Evolutionary conservation across 2,113 vertebrate species (phyloP).

Genomic region (Spilogale gracilis): DNA sequence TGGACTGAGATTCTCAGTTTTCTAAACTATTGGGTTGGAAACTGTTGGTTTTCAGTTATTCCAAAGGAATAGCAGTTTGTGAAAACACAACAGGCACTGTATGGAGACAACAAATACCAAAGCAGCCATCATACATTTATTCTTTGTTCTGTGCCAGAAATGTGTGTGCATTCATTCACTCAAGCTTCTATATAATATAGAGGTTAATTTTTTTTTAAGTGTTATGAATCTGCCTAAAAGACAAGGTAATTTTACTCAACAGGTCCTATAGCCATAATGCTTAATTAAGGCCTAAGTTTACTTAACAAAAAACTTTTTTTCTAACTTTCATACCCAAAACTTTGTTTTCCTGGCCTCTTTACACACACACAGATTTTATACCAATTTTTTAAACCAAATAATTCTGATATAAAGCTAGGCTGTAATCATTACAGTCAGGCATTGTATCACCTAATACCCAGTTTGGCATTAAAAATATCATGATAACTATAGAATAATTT

Average conservation of each 20-base stretch:
- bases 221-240: not conserved
- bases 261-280: not conserved
- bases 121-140: not conserved
- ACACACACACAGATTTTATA: not conserved
- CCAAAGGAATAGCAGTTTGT: not conserved
- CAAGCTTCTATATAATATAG: not conserved
- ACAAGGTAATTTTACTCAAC: not conserved
- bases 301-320: not conserved
- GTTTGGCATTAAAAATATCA: not conserved
- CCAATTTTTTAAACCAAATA: slow-evolving; percentile 22
- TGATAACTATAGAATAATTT: not conserved
- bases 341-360: not conserved
- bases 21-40: not conserved
- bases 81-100: not conserved
- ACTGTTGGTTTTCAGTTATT: not conserved
- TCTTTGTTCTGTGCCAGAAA: not conserved
- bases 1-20: not conserved
- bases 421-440: not conserved
- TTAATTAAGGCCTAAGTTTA: not conserved
- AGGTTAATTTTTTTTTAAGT: not conserved
- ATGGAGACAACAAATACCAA: not conserved
- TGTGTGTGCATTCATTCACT: not conserved
- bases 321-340: not conserved
- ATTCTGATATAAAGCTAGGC: not conserved
- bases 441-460: not conserved